phyloP scores from a whole-genome alignment of 2,888 invertebrate genomes.

The Nineta flava region DNA sequence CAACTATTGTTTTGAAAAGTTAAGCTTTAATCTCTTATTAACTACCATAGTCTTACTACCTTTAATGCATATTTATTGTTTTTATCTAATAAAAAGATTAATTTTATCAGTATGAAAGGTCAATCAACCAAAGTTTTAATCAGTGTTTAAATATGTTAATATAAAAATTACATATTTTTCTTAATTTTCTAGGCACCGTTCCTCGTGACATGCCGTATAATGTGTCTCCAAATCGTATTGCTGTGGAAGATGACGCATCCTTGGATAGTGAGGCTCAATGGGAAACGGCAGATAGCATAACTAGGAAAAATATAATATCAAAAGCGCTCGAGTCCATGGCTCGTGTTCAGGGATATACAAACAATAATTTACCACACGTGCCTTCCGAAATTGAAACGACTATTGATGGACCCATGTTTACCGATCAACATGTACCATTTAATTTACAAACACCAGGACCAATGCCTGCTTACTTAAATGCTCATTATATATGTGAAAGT shows the following conservation, averaged over 20 bases:
- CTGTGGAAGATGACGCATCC: conserved; percentile 38
- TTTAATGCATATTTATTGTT: too few relatives aligned
- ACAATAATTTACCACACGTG: conserved; percentile 20
- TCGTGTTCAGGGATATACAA: conserved; percentile 25
- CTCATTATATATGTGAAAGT: conserved; percentile 91
- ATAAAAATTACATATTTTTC: too few relatives aligned
- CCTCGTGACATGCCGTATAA: conserved; percentile 23
- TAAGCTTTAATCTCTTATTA: too few relatives aligned
- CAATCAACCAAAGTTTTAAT: conserved; percentile 2
- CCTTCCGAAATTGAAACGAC: conserved; percentile 22
- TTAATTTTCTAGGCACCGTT: conserved; percentile 16
- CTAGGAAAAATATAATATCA: conserved; percentile 48
- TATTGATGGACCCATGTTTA: conserved; percentile 45
- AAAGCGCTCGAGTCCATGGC: conserved; percentile 61
- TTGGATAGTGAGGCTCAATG: conserved; percentile 35
- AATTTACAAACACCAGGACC: conserved; percentile 61
- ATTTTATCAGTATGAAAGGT: too few relatives aligned
- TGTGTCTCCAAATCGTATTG: conserved; percentile 29
- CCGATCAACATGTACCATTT: conserved; percentile 54
- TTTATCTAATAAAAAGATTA: too few relatives aligned
- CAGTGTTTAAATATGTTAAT: too few relatives aligned
- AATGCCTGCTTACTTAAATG: conserved; percentile 76
- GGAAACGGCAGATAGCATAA: conserved; percentile 38
- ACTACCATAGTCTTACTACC: too few relatives aligned
- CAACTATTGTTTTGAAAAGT: too few relatives aligned